Conservation (phyloP, 2,113 vertebrate genomes). For the Camelus dromedarius region DNA sequence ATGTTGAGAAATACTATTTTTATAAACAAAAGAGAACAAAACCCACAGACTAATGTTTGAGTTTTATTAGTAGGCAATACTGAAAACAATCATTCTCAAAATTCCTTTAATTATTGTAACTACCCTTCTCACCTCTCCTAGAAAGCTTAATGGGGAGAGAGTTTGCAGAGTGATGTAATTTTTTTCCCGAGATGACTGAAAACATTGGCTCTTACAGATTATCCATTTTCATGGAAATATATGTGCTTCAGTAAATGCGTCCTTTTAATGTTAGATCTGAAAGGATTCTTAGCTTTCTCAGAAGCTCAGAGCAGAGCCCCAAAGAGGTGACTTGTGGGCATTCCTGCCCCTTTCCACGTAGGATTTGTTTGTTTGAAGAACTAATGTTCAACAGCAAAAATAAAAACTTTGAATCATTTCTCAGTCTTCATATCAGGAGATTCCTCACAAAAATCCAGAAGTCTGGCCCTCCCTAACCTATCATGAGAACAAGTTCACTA, state of each 20-base stretch:
- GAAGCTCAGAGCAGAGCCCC: neutral
- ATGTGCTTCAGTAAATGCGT: neutral
- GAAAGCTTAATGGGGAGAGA: neutral
- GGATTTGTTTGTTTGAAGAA: neutral
- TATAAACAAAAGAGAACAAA: neutral
- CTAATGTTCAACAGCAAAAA: neutral
- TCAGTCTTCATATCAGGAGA: neutral
- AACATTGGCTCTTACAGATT: neutral
- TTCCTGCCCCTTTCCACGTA: neutral
- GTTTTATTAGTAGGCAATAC: neutral
- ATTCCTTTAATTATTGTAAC: neutral
- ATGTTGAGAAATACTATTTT: neutral
- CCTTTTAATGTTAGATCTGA: neutral
- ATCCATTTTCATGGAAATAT: slow-evolving; percentile 40
- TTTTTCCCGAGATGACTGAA: neutral
- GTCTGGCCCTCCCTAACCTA: neutral
- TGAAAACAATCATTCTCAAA: neutral
- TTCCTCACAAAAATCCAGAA: neutral
- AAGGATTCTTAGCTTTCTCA: neutral
- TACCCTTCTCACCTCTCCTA: neutral
- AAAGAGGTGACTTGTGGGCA: neutral
- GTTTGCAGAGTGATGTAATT: neutral
- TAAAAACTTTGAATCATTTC: neutral
- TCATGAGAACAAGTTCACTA: neutral
- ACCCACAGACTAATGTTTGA: neutral